Evolutionary conservation across 2,888 invertebrate genomes (phyloP).

Genomic region (Eupithecia exiguata): DNA sequence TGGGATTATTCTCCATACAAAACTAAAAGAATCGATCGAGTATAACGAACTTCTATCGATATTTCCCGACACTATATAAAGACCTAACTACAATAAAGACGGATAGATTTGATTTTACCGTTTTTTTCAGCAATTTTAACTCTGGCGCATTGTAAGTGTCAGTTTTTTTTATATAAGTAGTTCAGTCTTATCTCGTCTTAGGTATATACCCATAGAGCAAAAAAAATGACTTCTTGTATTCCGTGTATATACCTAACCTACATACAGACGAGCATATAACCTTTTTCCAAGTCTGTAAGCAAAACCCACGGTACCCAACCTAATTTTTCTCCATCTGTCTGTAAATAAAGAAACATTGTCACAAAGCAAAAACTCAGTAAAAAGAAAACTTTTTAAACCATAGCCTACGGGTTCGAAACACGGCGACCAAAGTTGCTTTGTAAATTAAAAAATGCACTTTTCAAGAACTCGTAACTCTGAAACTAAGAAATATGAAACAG

Average conservation of each 20-base stretch:
- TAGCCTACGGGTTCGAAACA: background rate
- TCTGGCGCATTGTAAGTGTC: too few species aligned
- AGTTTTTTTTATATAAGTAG: too few species aligned
- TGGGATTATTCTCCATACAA: background rate
- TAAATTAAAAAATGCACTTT: conserved; percentile 11
- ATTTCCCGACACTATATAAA: too few species aligned
- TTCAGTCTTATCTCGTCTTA: too few species aligned
- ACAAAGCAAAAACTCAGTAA: conserved; percentile 1
- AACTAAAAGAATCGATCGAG: background rate
- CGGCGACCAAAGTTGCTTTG: background rate
- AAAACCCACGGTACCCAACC: background rate
- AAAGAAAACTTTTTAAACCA: conserved; percentile 6
- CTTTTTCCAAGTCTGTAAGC: background rate
- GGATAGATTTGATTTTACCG: too few species aligned
- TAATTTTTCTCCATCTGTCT: background rate
- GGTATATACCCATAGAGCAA: too few species aligned
- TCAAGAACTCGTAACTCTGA: conserved; percentile 15
- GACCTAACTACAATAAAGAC: too few species aligned
- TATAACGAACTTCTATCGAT: too few species aligned
- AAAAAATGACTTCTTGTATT: too few species aligned
- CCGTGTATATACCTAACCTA: too few species aligned
- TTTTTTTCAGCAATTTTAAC: too few species aligned
- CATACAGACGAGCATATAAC: background rate
- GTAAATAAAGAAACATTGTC: background rate
- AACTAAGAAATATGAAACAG: conserved; percentile 12